Base-by-base conservation (phyloP, 2,888 invertebrate genomes). In the Ethmia dodecea region DNA sequence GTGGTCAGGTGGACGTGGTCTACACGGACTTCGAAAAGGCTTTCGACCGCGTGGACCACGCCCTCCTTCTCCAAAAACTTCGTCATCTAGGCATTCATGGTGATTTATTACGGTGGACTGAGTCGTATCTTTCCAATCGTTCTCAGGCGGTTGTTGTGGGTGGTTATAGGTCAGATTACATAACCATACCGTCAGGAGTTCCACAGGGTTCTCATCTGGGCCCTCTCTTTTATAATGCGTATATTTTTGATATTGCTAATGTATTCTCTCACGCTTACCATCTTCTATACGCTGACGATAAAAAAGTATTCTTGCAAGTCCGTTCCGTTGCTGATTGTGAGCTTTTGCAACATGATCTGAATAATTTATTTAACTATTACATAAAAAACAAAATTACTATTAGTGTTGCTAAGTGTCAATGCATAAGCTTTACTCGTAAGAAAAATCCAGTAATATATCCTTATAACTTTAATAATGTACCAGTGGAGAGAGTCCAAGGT, bases 101-200 rank as follows among this genome's bases (percentile, higher is more conserved):
- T 1, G 33, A 38, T 16, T 22, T 47, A 1, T 22, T 45, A 2
- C 20, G 42, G 14, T 45, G 46, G 44, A 14, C 40, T 1, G 15
- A 33, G 8, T 49, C 45, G 1, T 49, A 43, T 26, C 6, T 45
- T 11, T n/a, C 33, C n/a, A 42, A 45, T 6, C 13, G 42, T 2
- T 14, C 14, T 1, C 42, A 45, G 22, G 38, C 39, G 13, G 49
- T 49, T 1, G 40, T 39, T 1, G 2, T 42, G 0, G 41, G 37
- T 13, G 43, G 42, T 2, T 33, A 26, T 16, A 13, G 32, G 8
- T 45, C 45, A 6, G 28, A 44, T 10, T 40, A 26, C 13, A 28
- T 43, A 3, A 5, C 12, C 9, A 16, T 43, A 4, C 36, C 37
- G 2, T 45, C 39, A 2, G 40, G 43, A 5, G 38, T 44, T 1